phyloP scores from a whole-genome alignment of 2,797 vertebrate species.

The Danio tinwini region DNA sequence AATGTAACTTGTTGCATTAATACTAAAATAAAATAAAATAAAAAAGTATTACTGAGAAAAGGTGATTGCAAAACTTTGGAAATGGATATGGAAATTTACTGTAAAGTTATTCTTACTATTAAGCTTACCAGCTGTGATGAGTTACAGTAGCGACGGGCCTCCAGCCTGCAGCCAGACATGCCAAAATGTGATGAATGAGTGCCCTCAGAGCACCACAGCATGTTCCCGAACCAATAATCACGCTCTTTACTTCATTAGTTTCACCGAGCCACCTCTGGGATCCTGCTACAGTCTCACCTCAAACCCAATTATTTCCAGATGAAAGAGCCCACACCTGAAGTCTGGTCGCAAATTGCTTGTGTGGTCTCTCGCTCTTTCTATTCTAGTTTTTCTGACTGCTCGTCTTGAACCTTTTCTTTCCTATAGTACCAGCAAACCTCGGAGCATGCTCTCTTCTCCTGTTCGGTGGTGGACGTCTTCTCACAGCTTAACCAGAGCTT shows the following conservation, averaged over 20 bases:
- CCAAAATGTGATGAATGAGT: slow-evolving; percentile 52
- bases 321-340: slow-evolving; percentile 61
- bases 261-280: slow-evolving; percentile 53
- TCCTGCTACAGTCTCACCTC: slow-evolving; percentile 66
- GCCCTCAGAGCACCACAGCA: slow-evolving; percentile 18
- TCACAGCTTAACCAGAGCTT: slow-evolving; percentile 99
- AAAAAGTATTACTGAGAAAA: neutral
- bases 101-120: slow-evolving; percentile 16
- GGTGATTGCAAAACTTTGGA: neutral
- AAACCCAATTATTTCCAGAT: slow-evolving; percentile 71
- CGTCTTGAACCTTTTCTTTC: neutral
- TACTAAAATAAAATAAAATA: neutral
- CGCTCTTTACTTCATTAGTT: slow-evolving; percentile 69
- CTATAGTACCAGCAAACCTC: slow-evolving; percentile 97
- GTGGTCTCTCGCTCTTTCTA: neutral
- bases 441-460: slow-evolving; percentile 96
- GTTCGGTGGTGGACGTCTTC: slow-evolving; percentile 97
- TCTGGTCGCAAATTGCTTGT: slow-evolving; percentile 56
- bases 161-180: slow-evolving; percentile 8
- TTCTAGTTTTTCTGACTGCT: slow-evolving; percentile 28
- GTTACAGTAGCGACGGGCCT: neutral
- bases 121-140: slow-evolving; percentile 1
- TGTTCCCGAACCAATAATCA: slow-evolving; percentile 59
- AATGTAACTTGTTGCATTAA: neutral
- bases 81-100: neutral